Evolutionary conservation across 2,888 invertebrate species (phyloP).

Genomic region (Pandemis corylana): DNA sequence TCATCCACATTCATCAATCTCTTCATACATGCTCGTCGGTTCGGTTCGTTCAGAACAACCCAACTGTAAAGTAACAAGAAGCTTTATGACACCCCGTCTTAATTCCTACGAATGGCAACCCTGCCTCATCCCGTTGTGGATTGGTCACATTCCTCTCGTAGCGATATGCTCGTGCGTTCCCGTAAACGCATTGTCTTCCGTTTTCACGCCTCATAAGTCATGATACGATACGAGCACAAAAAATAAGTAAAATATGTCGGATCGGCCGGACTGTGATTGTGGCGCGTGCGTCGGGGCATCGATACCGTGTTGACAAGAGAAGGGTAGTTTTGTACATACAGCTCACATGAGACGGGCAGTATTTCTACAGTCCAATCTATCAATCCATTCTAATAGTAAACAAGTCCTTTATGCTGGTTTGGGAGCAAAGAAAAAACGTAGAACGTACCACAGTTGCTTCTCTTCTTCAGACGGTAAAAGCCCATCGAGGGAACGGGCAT

Average conservation of each 20-base stretch:
- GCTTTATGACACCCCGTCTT: background rate
- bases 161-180: slow-evolving; percentile 74
- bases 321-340: background rate
- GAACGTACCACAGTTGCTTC: too few species aligned
- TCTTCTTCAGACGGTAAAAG: too few species aligned
- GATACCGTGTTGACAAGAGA: background rate
- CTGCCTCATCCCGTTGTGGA: slow-evolving; percentile 49
- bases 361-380: too few species aligned
- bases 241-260: slow-evolving; percentile 20
- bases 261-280: background rate
- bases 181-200: slow-evolving; percentile 64
- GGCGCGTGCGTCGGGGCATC: background rate
- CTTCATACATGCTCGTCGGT: too few species aligned
- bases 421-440: too few species aligned
- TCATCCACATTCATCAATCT: too few species aligned
- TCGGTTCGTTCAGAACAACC: too few species aligned
- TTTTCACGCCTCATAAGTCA: slow-evolving; percentile 61
- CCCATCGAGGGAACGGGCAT: too few species aligned
- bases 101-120: background rate
- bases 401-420: too few species aligned
- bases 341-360: too few species aligned
- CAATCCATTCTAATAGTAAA: too few species aligned
- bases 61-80: too few species aligned
- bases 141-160: slow-evolving; percentile 71
- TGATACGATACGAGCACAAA: slow-evolving; percentile 38